Evolutionary conservation across 2,888 invertebrate genomes (phyloP).

Genomic region (Danaus chrysippus): DNA sequence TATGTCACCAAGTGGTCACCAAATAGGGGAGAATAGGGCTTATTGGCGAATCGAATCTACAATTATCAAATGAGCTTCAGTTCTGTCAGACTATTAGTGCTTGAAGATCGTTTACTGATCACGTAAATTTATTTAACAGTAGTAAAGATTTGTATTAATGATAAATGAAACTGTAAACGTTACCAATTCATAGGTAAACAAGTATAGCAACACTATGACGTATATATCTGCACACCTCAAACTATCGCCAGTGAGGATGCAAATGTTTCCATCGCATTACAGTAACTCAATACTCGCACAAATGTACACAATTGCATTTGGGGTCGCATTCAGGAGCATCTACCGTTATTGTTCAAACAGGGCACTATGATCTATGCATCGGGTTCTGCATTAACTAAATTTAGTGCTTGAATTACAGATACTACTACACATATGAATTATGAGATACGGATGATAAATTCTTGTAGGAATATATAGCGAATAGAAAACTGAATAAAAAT

Average conservation of each 20-base stretch:
- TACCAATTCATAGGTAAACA: no score
- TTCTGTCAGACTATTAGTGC: not conserved
- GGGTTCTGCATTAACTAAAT: constrained; percentile 41
- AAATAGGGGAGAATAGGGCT: constrained; percentile 55
- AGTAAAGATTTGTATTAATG: no score
- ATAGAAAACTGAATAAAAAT: no score
- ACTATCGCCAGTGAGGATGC: constrained; percentile 48
- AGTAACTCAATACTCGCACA: constrained; percentile 73
- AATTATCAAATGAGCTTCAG: constrained; percentile 18
- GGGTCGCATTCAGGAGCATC: constrained; percentile 60
- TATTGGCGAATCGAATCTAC: constrained; percentile 28
- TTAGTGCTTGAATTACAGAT: constrained; percentile 33
- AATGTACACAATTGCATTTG: constrained; percentile 76
- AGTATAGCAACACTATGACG: not conserved
- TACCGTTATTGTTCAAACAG: constrained; percentile 69
- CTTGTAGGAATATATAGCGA: not conserved
- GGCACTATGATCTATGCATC: constrained; percentile 52
- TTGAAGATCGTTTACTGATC: no score
- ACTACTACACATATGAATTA: constrained; percentile 20
- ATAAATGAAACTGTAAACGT: no score
- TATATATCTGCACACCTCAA: constrained; percentile 20
- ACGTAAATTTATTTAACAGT: no score
- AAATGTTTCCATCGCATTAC: constrained; percentile 69
- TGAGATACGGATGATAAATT: not conserved
- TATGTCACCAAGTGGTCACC: constrained; percentile 73